Evolutionary conservation across 2,888 invertebrate genomes (phyloP), one percentile per base, ranked within the genome.

Genomic region (Tachina lurida): DNA sequence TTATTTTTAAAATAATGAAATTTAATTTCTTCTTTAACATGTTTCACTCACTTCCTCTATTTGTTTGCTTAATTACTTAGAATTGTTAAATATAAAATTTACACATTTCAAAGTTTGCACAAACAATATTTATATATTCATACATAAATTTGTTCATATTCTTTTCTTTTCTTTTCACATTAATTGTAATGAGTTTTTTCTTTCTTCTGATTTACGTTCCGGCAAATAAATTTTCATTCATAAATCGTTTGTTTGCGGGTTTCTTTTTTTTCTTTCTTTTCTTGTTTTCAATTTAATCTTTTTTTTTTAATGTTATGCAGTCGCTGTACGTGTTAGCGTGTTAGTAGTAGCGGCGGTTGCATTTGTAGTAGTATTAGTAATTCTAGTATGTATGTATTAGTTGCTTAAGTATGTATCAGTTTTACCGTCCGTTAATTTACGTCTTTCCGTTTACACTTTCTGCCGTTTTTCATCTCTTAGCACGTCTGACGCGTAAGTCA

Each of bases 361-460:
- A 19, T 41, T 77, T 17, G 12, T 13, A 67, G 10, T 22, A 19
- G 17, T 45, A 62, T 70, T 62, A 45, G 56, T 71, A 47, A 62
- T 39, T 22, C 3, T 54, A 10, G 10, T 65, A 45, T 22, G 17
- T 56, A 0, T 22, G 9, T 63, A 15, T 54, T 75, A 4, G 7
- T 68, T 5, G n/a, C n/a, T 73, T 73, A 81, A n/a, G n/a, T n/a
- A n/a, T n/a, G n/a, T n/a, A n/a, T n/a, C n/a, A n/a, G n/a, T n/a
- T n/a, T n/a, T n/a, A n/a, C n/a, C n/a, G n/a, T n/a, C 81, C 81
- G 74, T 62, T 68, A 45, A 39, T 68, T 84, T 84, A 84, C 70
- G 75, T 84, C 43, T 63, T 68, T 68, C 43, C 60, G 67, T 75
- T 81, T 60, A 43, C 8, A 41, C 0, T 31, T 19, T 68, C 31